These are phyloP conservation scores for Temnothorax rugatulus DNA, from an alignment of 2,888 invertebrate genomes.

Conservation along the genomic window DNA sequence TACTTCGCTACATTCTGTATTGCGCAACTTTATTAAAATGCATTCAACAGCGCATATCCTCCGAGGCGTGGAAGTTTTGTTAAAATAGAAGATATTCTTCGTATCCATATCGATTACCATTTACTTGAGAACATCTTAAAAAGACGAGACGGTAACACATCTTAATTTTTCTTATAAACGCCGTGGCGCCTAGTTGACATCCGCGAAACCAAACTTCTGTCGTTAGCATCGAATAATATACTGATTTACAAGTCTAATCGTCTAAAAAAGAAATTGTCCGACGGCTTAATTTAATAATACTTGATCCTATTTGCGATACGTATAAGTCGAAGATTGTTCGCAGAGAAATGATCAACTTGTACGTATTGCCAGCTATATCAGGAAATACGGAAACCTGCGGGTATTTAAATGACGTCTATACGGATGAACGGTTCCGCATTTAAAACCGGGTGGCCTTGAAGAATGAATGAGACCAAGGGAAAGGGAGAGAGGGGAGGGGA, in stretches of 20 bases:
- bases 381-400: slow-evolving; percentile 62
- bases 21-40: slow-evolving; percentile 35
- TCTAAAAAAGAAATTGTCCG: background rate
- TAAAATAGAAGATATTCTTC: background rate
- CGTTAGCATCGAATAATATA: slow-evolving; percentile 10
- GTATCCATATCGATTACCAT: slow-evolving; percentile 5
- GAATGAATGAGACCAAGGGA: slow-evolving; percentile 53
- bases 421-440: slow-evolving; percentile 65
- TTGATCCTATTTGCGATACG: background rate
- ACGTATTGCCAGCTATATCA: slow-evolving; percentile 25
- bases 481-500: slow-evolving; percentile 58
- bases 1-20: background rate
- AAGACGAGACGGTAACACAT: slow-evolving; percentile 31
- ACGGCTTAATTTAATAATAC: background rate
- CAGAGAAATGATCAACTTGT: background rate
- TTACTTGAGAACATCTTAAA: background rate
- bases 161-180: slow-evolving; percentile 63
- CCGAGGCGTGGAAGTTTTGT: background rate
- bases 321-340: background rate
- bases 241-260: background rate
- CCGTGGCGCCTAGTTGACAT: slow-evolving; percentile 44
- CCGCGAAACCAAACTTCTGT: background rate
- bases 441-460: slow-evolving; percentile 71
- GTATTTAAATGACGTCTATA: slow-evolving; percentile 63
- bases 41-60: background rate